Conservation (phyloP, 2,113 vertebrate genomes). For the Sinosuthora webbiana region DNA sequence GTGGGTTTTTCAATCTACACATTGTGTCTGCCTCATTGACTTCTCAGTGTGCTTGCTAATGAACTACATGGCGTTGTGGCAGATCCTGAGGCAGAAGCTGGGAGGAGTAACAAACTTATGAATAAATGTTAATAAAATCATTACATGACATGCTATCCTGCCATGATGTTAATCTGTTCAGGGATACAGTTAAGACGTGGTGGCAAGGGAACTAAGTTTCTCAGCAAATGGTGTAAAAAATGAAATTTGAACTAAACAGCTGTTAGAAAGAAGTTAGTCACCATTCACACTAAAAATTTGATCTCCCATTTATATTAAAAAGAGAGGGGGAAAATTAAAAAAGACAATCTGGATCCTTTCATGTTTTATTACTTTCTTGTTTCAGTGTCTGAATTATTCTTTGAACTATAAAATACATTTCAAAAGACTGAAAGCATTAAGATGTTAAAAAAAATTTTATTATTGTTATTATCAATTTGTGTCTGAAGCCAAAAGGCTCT, state of each 20-base stretch:
- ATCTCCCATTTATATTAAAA: neutral
- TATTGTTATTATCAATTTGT: neutral
- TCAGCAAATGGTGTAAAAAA: neutral
- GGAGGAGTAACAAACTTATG: conserved; percentile 15
- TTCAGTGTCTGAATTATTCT: neutral
- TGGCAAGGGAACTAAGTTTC: neutral
- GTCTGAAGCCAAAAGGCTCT: neutral
- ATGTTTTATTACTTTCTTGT: neutral
- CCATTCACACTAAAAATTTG: neutral
- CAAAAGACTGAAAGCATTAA: neutral
- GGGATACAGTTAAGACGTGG: neutral
- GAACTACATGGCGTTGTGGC: neutral
- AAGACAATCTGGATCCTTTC: neutral
- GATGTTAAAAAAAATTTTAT: neutral
- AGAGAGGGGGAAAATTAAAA: accelerated
- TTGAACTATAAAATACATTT: neutral
- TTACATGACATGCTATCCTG: neutral
- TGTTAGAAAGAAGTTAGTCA: neutral
- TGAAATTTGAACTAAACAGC: neutral
- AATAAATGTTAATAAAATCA: conserved; percentile 51
- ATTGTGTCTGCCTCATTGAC: conserved; percentile 36
- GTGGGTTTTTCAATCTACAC: neutral
- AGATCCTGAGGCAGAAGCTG: conserved; percentile 30
- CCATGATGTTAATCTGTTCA: neutral
- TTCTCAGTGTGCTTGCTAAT: conserved; percentile 33